A percentile compares a stretch with the other conserved stretches of the same genome.
Evolutionary conservation across 2,113 vertebrate genomes (phyloP).

Genomic region (Daubentonia madagascariensis): DNA sequence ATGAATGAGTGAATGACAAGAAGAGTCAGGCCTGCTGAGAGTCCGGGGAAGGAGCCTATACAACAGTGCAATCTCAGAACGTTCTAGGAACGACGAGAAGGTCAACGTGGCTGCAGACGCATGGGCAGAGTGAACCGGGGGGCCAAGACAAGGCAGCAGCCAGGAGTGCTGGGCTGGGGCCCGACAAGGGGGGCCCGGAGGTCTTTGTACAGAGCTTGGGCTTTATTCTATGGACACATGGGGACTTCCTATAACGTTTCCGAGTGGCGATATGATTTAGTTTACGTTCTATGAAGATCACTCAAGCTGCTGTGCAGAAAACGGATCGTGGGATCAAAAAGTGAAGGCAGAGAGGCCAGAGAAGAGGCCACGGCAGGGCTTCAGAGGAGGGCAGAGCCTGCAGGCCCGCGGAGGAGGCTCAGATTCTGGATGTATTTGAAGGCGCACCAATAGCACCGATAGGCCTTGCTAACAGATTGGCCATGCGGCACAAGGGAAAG

Average conservation of each 20-base stretch:
- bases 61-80: not conserved
- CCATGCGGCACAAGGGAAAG: not conserved
- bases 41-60: not conserved
- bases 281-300: not conserved
- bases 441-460: too few relatives aligned
- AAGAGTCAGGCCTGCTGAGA: not conserved
- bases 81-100: not conserved
- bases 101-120: not conserved
- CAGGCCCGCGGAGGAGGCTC: not conserved
- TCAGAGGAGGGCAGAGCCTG: not conserved
- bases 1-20: not conserved
- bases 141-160: not conserved
- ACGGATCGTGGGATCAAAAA: not conserved
- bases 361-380: not conserved
- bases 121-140: not conserved
- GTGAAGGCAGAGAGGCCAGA: not conserved
- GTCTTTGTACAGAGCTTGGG: not conserved
- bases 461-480: not conserved
- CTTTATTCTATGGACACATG: not conserved
- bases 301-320: not conserved
- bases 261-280: not conserved
- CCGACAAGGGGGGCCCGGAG: not conserved
- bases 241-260: not conserved
- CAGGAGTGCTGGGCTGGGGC: not conserved
- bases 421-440: not conserved